Percentiles rank a stretch among this genome's conserved stretches.
phyloP scores from a whole-genome alignment of 1,140 invertebrate genomes.

The Elymnias hypermnestra region DNA sequence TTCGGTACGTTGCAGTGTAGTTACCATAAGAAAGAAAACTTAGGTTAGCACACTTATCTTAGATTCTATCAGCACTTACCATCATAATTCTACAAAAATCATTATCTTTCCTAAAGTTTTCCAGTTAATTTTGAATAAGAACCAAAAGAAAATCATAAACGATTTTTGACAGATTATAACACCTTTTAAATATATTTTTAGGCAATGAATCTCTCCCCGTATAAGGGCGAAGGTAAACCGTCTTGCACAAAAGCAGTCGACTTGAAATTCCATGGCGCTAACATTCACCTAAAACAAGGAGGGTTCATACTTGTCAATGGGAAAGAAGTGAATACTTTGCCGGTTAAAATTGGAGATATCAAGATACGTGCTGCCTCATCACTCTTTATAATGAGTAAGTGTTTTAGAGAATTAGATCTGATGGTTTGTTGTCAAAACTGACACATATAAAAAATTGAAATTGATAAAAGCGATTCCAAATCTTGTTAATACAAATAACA shows the following conservation, averaged over 20 bases:
- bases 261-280: slow-evolving; percentile 72
- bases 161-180: neutral
- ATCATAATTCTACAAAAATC: too few species aligned
- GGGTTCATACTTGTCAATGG: slow-evolving; percentile 82
- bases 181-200: slow-evolving; percentile 28
- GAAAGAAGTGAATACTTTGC: slow-evolving; percentile 81
- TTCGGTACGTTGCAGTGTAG: too few species aligned
- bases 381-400: slow-evolving; percentile 81
- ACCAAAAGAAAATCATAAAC: neutral
- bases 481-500: too few species aligned
- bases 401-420: too few species aligned
- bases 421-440: too few species aligned
- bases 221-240: slow-evolving; percentile 76
- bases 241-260: slow-evolving; percentile 90
- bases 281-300: slow-evolving; percentile 84
- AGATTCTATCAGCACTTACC: too few species aligned
- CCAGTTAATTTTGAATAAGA: too few species aligned
- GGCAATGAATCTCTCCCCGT: slow-evolving; percentile 80
- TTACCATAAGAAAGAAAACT: too few species aligned
- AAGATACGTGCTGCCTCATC: slow-evolving; percentile 85
- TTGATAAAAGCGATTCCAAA: too few species aligned
- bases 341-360: slow-evolving; percentile 78
- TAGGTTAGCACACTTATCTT: too few species aligned
- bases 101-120: too few species aligned
- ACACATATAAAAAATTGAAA: too few species aligned